Evolutionary conservation across 2,797 vertebrate species (phyloP).

Genomic region (Lagocephalus sceleratus): DNA sequence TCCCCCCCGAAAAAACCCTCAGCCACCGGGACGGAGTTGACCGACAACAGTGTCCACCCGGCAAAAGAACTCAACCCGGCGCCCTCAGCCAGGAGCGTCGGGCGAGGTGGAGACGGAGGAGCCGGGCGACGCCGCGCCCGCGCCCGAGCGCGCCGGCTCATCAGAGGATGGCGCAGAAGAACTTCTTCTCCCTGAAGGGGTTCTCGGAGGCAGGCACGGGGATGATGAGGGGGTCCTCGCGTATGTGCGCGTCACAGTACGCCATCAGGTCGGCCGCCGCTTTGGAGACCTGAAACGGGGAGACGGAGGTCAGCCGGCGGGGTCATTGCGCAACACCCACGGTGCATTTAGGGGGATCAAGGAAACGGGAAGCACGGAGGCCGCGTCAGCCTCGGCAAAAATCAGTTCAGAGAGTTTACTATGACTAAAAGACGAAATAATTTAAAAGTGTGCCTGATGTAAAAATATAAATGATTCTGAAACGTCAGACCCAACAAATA

Average conservation of each 20-base stretch:
- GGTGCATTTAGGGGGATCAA: too few relatives aligned
- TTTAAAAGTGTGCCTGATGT: too few relatives aligned
- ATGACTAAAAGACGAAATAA: too few relatives aligned
- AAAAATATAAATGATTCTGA: too few relatives aligned
- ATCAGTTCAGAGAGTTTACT: too few relatives aligned
- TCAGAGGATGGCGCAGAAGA: constrained; percentile 98
- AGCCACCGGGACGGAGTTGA: constrained; percentile 66
- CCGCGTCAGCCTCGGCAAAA: too few relatives aligned
- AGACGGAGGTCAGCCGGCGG: constrained; percentile 1
- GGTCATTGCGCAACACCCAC: constrained; percentile 1
- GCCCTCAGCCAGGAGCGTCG: constrained; percentile 67
- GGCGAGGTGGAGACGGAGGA: constrained; percentile 73
- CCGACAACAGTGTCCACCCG: constrained; percentile 67
- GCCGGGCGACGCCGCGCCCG: constrained; percentile 65
- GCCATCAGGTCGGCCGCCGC: constrained; percentile 96
- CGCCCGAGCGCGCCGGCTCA: constrained; percentile 44
- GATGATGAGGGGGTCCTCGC: constrained; percentile 95
- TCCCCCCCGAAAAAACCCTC: constrained; percentile 55
- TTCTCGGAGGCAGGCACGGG: constrained; percentile 97
- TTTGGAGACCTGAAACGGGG: constrained; percentile 86
- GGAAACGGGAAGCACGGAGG: too few relatives aligned
- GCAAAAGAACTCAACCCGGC: constrained; percentile 69
- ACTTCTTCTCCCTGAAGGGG: constrained; percentile 99
- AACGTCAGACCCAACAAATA: too few relatives aligned
- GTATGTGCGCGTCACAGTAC: constrained; percentile 94